phyloP scores from a whole-genome alignment of 1,140 invertebrate genomes.

The Campoletis sonorensis region DNA sequence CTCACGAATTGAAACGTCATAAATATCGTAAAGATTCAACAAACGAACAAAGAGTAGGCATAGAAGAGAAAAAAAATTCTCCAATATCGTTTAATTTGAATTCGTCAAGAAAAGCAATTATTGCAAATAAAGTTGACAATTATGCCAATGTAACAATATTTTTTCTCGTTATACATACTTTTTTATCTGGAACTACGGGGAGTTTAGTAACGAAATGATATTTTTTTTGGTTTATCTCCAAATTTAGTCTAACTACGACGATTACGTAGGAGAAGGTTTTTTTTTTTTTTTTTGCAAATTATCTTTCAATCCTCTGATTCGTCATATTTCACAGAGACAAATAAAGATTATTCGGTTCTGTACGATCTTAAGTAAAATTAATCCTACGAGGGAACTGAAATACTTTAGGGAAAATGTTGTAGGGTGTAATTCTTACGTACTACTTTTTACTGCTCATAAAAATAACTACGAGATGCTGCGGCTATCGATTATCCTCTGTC shows the following conservation, averaged over 20 bases:
- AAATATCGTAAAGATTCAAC: background rate
- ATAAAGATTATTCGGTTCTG: background rate
- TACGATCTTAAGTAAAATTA: background rate
- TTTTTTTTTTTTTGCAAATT: no score
- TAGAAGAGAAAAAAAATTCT: background rate
- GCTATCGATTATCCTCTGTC: background rate
- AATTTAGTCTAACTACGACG: background rate
- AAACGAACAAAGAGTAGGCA: background rate
- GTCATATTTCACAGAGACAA: slow-evolving; percentile 16
- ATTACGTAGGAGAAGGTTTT: background rate
- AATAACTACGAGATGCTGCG: slow-evolving; percentile 26
- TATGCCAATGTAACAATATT: no score
- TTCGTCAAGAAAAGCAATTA: no score
- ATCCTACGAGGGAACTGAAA: background rate
- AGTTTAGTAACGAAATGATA: no score
- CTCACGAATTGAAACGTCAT: background rate
- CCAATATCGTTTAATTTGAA: background rate
- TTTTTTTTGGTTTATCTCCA: background rate
- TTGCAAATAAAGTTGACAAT: no score
- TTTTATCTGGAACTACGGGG: no score
- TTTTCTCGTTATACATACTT: no score
- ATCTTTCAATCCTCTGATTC: background rate
- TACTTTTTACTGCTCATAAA: slow-evolving; percentile 21
- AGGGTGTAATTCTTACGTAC: background rate
- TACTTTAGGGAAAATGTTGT: background rate